Evolutionary conservation across 2,797 vertebrate species (phyloP).

Genomic region (Enteromius mattozi): DNA sequence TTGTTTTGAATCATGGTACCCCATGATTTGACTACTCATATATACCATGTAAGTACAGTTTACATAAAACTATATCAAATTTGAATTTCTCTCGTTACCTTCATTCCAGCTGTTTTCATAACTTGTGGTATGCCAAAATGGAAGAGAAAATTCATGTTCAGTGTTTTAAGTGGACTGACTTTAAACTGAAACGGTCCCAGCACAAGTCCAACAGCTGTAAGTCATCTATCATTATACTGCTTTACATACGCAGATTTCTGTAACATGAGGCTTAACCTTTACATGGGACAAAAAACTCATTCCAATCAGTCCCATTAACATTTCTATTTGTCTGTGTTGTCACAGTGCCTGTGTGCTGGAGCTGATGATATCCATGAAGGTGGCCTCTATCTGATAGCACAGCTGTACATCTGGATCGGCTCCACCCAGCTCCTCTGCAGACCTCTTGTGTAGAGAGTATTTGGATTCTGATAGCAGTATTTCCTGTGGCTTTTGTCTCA

Average conservation of each 20-base stretch:
- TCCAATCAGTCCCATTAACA: not conserved
- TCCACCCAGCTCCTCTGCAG: constrained; percentile 78
- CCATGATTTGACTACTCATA: constrained; percentile 7
- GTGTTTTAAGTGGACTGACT: not conserved
- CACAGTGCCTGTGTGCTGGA: constrained; percentile 90
- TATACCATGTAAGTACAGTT: not conserved
- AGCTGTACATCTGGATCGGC: constrained; percentile 92
- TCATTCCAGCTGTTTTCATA: constrained; percentile 12
- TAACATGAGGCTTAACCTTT: not conserved
- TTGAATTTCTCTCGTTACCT: not conserved
- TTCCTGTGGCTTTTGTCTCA: constrained; percentile 88
- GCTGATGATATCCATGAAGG: constrained; percentile 94
- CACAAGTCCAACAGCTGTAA: not conserved
- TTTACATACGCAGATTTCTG: not conserved
- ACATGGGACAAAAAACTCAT: constrained; percentile 7
- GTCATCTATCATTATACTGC: not conserved
- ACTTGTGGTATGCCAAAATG: not conserved
- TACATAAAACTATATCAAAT: not conserved
- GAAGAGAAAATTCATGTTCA: not conserved
- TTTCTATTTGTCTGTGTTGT: constrained; percentile 7
- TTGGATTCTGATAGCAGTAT: constrained; percentile 70
- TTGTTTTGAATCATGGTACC: constrained; percentile 5
- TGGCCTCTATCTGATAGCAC: constrained; percentile 93
- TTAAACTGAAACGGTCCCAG: constrained; percentile 15
- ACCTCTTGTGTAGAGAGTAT: constrained; percentile 75